Conservation (phyloP, 2,113 vertebrate species). For the Paradoxurus hermaphroditus region DNA sequence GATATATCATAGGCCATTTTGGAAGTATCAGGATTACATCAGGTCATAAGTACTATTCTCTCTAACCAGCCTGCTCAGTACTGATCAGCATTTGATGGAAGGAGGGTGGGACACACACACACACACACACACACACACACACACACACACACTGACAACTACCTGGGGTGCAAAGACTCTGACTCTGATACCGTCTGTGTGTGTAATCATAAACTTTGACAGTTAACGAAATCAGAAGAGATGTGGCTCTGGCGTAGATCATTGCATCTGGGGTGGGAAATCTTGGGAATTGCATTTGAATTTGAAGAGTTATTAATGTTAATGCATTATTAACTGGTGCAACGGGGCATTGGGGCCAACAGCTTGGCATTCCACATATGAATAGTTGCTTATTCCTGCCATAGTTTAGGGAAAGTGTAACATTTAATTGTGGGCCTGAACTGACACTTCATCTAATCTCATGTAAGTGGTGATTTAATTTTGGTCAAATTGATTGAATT, state of each 20-base stretch:
- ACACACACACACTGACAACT: not conserved
- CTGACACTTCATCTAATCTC: slow-evolving; percentile 26
- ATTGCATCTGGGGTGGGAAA: not conserved
- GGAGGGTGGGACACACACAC: not conserved
- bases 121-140: not conserved
- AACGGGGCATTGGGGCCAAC: not conserved
- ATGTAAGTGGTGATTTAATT: slow-evolving; percentile 54
- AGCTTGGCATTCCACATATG: not conserved
- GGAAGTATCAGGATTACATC: not conserved
- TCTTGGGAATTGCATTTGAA: not conserved
- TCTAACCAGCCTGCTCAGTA: not conserved
- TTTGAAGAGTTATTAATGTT: not conserved
- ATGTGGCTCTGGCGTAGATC: not conserved
- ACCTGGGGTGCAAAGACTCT: not conserved
- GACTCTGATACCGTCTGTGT: not conserved
- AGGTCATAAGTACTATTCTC: not conserved
- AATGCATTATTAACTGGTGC: not conserved
- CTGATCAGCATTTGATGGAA: not conserved
- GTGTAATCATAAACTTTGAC: not conserved
- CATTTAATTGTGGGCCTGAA: slow-evolving; percentile 11
- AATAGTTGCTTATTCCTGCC: not conserved
- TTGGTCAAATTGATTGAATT: slow-evolving; percentile 55
- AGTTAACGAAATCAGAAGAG: not conserved
- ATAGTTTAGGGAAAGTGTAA: not conserved
- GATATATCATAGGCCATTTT: not conserved